Evolutionary conservation across 1,140 invertebrate genomes (phyloP).

Genomic region (Mya arenaria): DNA sequence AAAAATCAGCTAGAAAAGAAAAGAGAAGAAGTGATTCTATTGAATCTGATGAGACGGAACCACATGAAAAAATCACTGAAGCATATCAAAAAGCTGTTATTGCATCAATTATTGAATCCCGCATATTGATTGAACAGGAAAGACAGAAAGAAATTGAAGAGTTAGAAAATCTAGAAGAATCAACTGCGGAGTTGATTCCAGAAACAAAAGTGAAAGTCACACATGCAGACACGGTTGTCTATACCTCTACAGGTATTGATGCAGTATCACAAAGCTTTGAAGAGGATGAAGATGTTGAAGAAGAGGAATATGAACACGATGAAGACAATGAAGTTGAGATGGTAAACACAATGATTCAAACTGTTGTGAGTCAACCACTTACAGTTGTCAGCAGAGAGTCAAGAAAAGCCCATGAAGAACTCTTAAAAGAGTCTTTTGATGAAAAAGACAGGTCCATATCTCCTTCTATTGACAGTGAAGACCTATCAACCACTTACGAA

Average conservation of each 20-base stretch:
- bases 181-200: slow-evolving; percentile 36
- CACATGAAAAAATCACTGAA: slow-evolving; percentile 74
- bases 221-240: slow-evolving; percentile 10
- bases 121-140: slow-evolving; percentile 68
- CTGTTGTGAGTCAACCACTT: slow-evolving; percentile 31
- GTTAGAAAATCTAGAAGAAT: slow-evolving; percentile 18
- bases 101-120: slow-evolving; percentile 71
- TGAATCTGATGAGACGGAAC: slow-evolving; percentile 56
- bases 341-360: slow-evolving; percentile 42
- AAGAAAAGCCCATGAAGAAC: slow-evolving; percentile 74
- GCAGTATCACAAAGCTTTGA: not conserved
- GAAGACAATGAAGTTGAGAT: slow-evolving; percentile 31
- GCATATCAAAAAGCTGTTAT: slow-evolving; percentile 75
- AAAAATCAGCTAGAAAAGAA: slow-evolving; percentile 3
- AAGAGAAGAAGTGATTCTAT: not conserved
- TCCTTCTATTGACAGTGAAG: slow-evolving; percentile 69
- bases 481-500: slow-evolving; percentile 66
- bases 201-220: slow-evolving; percentile 45
- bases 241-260: slow-evolving; percentile 34
- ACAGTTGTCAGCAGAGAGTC: slow-evolving; percentile 74
- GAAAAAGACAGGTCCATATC: slow-evolving; percentile 75
- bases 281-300: slow-evolving; percentile 57
- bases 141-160: slow-evolving; percentile 39
- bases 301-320: slow-evolving; percentile 53
- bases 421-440: slow-evolving; percentile 72